Evolutionary conservation across 2,888 invertebrate species (phyloP).

Genomic region (Pristionchus fissidentatus): DNA sequence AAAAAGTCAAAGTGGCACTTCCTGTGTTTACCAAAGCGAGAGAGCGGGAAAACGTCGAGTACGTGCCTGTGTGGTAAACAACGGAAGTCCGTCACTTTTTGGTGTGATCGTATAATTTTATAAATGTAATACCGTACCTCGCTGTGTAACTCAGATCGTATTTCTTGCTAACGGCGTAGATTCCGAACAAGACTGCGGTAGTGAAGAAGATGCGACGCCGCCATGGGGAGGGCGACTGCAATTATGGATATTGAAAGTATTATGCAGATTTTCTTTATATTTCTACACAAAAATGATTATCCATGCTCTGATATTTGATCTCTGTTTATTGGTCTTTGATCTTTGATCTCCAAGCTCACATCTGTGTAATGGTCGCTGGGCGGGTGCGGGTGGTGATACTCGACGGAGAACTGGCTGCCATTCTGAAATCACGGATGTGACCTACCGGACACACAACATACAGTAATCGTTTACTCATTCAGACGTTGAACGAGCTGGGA

Average conservation of each 20-base stretch:
- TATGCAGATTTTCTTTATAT: neutral
- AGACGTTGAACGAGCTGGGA: neutral
- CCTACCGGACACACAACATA: neutral
- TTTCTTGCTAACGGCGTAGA: conserved; percentile 57
- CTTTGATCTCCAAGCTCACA: conserved; percentile 37
- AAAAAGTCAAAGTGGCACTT: too few species aligned
- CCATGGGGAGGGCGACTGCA: conserved; percentile 46
- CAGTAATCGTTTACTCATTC: neutral
- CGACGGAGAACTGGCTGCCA: conserved; percentile 40
- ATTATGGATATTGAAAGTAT: neutral
- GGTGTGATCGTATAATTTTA: too few species aligned
- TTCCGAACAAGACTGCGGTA: conserved; percentile 52
- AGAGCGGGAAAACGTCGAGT: too few species aligned
- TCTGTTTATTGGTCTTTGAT: neutral
- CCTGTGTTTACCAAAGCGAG: too few species aligned
- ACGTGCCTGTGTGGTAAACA: too few species aligned
- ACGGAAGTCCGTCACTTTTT: too few species aligned
- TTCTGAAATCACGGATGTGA: neutral
- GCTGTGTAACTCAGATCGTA: conserved; percentile 56
- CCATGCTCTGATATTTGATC: neutral
- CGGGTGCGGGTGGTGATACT: conserved; percentile 17
- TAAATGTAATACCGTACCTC: conserved; percentile 36
- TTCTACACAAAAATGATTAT: too few species aligned
- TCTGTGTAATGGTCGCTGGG: conserved; percentile 34
- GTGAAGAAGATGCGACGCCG: conserved; percentile 57